A percentile compares a stretch with the other conserved stretches of the same genome.
Conservation (phyloP, 1,140 invertebrate species). For the Phenacoccus solenopsis region DNA sequence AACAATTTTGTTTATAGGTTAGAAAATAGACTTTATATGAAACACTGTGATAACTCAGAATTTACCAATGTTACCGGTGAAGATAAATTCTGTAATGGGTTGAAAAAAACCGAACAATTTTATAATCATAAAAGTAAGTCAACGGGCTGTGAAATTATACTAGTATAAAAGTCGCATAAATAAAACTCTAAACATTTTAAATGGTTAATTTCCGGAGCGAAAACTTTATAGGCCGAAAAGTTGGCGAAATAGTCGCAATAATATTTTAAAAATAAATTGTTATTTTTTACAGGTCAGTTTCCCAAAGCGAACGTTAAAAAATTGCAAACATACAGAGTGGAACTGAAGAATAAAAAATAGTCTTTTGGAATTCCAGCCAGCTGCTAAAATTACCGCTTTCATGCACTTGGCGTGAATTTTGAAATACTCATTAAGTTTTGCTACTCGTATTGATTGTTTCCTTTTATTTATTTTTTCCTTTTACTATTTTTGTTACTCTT, state of each 20-base stretch:
- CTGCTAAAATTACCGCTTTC: not conserved
- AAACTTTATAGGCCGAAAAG: not conserved
- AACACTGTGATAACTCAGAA: slow-evolving; percentile 5
- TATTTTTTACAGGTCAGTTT: not conserved
- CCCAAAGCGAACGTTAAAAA: slow-evolving; percentile 6
- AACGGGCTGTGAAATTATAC: not conserved
- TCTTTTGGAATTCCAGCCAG: not conserved
- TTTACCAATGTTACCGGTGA: not conserved
- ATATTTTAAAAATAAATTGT: not conserved
- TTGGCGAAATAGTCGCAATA: not conserved
- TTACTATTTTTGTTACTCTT: not conserved
- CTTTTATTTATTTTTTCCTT: not conserved
- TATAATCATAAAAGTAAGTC: not conserved
- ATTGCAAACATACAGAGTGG: slow-evolving; percentile 10
- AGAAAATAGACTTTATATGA: not conserved
- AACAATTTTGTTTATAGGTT: not conserved
- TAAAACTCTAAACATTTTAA: not conserved
- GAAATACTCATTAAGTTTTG: not conserved
- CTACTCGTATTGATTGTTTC: not conserved
- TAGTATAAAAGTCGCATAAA: not conserved
- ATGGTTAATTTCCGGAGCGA: not conserved
- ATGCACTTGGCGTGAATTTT: not conserved
- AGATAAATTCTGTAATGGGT: slow-evolving; percentile 4
- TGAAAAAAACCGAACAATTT: not conserved
- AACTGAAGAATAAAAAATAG: slow-evolving; percentile 9